Conservation (phyloP, 1,140 invertebrate genomes). For the Pristionchus pacificus region DNA sequence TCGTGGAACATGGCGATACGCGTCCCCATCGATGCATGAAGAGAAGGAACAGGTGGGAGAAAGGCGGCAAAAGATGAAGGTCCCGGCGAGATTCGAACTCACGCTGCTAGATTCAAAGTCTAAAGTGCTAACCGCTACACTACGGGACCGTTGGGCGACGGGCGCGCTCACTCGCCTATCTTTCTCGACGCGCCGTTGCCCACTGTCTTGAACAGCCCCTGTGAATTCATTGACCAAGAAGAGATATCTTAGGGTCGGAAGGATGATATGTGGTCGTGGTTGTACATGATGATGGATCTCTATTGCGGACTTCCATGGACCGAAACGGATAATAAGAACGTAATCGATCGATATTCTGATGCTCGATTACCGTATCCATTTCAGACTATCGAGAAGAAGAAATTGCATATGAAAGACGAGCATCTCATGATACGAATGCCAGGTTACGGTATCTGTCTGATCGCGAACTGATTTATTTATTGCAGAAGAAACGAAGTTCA, state of each 20-base stretch:
- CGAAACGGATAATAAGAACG: too few species aligned
- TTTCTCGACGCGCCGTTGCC: too few species aligned
- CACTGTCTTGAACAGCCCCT: too few species aligned
- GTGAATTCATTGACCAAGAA: too few species aligned
- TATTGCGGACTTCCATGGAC: not conserved
- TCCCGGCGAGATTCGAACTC: not conserved
- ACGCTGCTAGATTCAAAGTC: not conserved
- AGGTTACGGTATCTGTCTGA: too few species aligned
- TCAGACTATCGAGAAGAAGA: not conserved
- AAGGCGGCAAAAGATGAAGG: not conserved
- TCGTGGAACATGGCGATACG: constrained; percentile 44
- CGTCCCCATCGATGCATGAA: constrained; percentile 39
- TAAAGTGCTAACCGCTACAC: not conserved
- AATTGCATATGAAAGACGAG: not conserved
- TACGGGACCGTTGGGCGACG: too few species aligned
- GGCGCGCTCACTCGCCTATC: too few species aligned
- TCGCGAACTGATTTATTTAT: too few species aligned
- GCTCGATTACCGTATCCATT: too few species aligned
- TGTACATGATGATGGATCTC: not conserved
- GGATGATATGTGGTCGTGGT: not conserved
- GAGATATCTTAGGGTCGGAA: not conserved
- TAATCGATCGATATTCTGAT: too few species aligned
- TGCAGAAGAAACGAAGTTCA: not conserved
- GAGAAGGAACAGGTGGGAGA: constrained; percentile 31
- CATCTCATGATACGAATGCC: not conserved